phyloP scores from a whole-genome alignment of 1,140 invertebrate genomes.

The Lepidurus apus region DNA sequence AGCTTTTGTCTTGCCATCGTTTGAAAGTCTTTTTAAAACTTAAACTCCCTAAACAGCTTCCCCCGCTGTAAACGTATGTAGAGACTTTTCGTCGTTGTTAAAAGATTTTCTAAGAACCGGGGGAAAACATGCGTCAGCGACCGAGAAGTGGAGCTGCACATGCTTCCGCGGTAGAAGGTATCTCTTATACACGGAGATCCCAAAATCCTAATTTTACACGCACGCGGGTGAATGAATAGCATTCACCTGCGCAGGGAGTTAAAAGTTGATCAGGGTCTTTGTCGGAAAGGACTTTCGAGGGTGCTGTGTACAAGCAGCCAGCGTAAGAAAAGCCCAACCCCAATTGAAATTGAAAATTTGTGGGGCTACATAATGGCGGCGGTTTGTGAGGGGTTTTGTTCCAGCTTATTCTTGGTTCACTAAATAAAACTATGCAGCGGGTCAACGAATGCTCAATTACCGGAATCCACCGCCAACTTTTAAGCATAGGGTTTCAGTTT shows the following conservation, averaged over 20 bases:
- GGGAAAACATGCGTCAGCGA: too few relatives aligned
- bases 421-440: background rate
- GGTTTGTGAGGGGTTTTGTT: background rate
- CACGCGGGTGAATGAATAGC: conserved; percentile 18
- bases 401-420: conserved; percentile 10
- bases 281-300: background rate
- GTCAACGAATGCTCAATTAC: conserved; percentile 6
- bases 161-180: background rate
- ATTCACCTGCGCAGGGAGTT: background rate
- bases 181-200: background rate
- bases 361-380: background rate
- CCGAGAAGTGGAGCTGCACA: background rate
- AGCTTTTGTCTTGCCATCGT: conserved; percentile 12
- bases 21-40: background rate
- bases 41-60: background rate
- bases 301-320: background rate
- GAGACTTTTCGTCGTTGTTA: too few relatives aligned
- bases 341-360: background rate
- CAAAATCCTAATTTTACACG: conserved; percentile 20
- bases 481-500: background rate
- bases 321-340: background rate
- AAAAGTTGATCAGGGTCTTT: background rate
- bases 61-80: background rate
- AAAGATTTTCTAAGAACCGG: too few relatives aligned
- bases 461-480: background rate